A percentile compares a stretch with the other conserved stretches of the same genome.
Evolutionary conservation across 1,140 invertebrate genomes (phyloP).

Genomic region (Drosophila erecta): DNA sequence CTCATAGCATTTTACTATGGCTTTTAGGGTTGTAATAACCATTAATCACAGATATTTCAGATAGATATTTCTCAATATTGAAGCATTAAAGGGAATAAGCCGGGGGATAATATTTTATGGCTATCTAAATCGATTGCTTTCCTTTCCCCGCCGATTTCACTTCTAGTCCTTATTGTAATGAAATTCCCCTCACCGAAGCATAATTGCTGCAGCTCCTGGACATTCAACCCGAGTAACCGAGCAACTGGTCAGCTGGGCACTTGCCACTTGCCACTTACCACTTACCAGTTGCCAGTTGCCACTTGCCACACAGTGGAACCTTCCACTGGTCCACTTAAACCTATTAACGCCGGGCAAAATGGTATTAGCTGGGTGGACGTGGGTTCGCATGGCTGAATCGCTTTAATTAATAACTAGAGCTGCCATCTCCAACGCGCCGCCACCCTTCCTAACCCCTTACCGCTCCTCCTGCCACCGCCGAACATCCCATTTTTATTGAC

Average conservation of each 20-base stretch:
- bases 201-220: slow-evolving; percentile 22
- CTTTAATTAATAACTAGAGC: slow-evolving; percentile 62
- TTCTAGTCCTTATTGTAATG: slow-evolving; percentile 6
- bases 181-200: slow-evolving; percentile 13
- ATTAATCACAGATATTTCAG: too few relatives aligned
- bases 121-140: not conserved
- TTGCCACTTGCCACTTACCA: slow-evolving; percentile 9
- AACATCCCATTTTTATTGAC: slow-evolving; percentile 35
- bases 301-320: slow-evolving; percentile 15
- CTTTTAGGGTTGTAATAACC: too few relatives aligned
- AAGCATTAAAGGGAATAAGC: not conserved
- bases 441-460: not conserved
- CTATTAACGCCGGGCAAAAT: slow-evolving; percentile 50
- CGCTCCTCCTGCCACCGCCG: not conserved
- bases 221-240: slow-evolving; percentile 16
- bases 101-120: not conserved
- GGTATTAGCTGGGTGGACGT: slow-evolving; percentile 32
- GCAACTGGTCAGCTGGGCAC: not conserved
- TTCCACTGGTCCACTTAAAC: slow-evolving; percentile 31
- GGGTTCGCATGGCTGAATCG: slow-evolving; percentile 30
- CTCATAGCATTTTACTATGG: too few relatives aligned
- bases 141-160: not conserved
- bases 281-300: slow-evolving; percentile 1
- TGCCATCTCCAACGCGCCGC: slow-evolving; percentile 1
- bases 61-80: not conserved